Evolutionary conservation across 2,888 invertebrate genomes (phyloP).

Genomic region (Chesias legatella): DNA sequence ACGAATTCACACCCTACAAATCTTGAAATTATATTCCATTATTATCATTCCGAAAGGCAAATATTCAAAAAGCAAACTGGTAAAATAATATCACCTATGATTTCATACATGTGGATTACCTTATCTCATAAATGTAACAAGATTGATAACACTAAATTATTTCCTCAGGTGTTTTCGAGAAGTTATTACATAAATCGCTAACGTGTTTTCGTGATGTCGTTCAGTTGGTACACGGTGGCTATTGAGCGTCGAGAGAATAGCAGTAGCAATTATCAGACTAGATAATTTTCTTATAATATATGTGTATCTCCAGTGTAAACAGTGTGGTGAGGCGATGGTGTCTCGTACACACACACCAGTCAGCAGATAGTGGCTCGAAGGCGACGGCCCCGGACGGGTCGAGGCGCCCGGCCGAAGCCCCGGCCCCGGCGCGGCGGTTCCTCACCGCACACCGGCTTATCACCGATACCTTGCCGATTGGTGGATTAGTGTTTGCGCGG

Average conservation of each 20-base stretch:
- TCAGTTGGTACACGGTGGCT: not conserved
- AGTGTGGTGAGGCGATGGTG: conserved; percentile 47
- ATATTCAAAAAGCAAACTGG: not conserved
- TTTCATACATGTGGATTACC: conserved; percentile 11
- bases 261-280: conserved; percentile 51
- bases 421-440: too few relatives aligned
- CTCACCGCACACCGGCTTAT: conserved; percentile 47
- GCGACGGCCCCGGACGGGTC: conserved; percentile 49
- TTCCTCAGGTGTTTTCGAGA: conserved; percentile 5
- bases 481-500: conserved; percentile 74
- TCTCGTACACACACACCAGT: too few relatives aligned
- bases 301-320: conserved; percentile 72
- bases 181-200: not conserved
- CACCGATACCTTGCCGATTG: conserved; percentile 64
- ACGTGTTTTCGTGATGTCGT: not conserved
- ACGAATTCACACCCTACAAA: not conserved
- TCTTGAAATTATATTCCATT: not conserved
- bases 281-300: conserved; percentile 71
- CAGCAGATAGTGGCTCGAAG: conserved; percentile 57
- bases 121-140: conserved; percentile 13
- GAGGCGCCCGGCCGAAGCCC: conserved; percentile 22
- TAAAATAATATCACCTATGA: conserved; percentile 4
- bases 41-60: not conserved
- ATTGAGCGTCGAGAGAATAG: not conserved
- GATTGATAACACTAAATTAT: conserved; percentile 13